Conservation (phyloP, 2,888 invertebrate species). For the Mimumesa dahlbomi region DNA sequence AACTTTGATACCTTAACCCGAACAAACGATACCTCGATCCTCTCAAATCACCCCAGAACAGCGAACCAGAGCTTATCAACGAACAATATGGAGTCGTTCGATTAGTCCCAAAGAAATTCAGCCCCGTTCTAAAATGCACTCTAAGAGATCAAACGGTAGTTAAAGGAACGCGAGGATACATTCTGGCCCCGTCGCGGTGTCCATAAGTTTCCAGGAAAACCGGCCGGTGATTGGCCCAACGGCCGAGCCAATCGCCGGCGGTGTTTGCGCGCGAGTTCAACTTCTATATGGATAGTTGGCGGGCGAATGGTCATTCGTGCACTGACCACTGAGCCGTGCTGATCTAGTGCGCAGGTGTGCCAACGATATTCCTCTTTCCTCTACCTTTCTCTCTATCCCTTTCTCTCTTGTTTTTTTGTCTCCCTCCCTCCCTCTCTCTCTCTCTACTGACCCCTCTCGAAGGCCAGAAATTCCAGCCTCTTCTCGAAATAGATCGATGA, state of each 20-base stretch:
- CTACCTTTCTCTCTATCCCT: constrained; percentile 14
- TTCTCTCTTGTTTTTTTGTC: constrained; percentile 1
- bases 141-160: too few relatives aligned
- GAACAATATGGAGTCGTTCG: too few relatives aligned
- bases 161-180: too few relatives aligned
- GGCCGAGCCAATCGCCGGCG: constrained; percentile 44
- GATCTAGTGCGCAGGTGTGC: constrained; percentile 55
- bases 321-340: constrained; percentile 61
- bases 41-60: too few relatives aligned
- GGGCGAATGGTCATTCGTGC: constrained; percentile 60
- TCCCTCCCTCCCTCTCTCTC: constrained; percentile 31
- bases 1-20: too few relatives aligned
- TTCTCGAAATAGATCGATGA: constrained; percentile 80
- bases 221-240: constrained; percentile 33
- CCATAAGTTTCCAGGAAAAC: constrained; percentile 46
- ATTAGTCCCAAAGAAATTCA: too few relatives aligned
- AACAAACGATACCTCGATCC: too few relatives aligned
- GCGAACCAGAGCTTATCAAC: too few relatives aligned
- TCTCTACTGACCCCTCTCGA: constrained; percentile 57
- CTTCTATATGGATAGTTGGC: too few relatives aligned
- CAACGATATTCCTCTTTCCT: constrained; percentile 21
- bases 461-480: constrained; percentile 78
- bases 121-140: too few relatives aligned
- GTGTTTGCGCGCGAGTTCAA: constrained; percentile 7
- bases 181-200: constrained; percentile 7